A percentile compares a stretch with the other conserved stretches of the same genome.
These are phyloP conservation scores for Dendrolimus houi DNA, from an alignment of 2,888 invertebrate genomes.

Conservation along the genomic window DNA sequence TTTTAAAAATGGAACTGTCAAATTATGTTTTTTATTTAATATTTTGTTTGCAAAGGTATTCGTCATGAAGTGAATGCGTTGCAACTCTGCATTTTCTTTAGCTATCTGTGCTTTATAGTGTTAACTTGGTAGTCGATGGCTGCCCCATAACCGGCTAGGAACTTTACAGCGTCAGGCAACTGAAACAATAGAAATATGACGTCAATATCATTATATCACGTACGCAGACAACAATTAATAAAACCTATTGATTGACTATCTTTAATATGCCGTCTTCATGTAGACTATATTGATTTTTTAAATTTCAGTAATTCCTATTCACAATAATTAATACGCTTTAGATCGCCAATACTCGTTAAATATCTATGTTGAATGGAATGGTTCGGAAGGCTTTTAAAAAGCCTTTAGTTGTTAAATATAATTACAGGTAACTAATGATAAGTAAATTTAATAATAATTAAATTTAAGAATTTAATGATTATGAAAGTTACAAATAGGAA, in stretches of 20 bases:
- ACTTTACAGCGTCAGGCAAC: conserved; percentile 57
- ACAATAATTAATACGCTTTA: no score
- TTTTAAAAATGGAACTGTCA: conserved; percentile 11
- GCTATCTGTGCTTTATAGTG: conserved; percentile 23
- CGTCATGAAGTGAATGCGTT: conserved; percentile 41
- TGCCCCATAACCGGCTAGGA: conserved; percentile 61
- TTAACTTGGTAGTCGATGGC: conserved; percentile 48
- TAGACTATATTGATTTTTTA: no score
- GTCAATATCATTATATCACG: conserved; percentile 32
- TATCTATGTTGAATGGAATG: no score
- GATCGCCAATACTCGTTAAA: no score
- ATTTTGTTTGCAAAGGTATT: conserved; percentile 20
- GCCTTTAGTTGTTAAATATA: no score
- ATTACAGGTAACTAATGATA: no score
- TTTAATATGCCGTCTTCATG: no score
- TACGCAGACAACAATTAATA: conserved; percentile 12
- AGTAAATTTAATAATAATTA: no score
- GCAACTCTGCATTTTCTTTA: conserved; percentile 23
- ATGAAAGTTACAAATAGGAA: no score
- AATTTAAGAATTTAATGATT: no score
- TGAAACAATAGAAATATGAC: conserved; percentile 53
- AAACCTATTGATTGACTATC: not conserved
- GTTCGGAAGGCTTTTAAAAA: no score
- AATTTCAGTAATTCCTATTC: no score
- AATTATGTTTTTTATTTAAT: conserved; percentile 16